Conservation (phyloP, 2,888 invertebrate genomes). For the Nomada flava region DNA sequence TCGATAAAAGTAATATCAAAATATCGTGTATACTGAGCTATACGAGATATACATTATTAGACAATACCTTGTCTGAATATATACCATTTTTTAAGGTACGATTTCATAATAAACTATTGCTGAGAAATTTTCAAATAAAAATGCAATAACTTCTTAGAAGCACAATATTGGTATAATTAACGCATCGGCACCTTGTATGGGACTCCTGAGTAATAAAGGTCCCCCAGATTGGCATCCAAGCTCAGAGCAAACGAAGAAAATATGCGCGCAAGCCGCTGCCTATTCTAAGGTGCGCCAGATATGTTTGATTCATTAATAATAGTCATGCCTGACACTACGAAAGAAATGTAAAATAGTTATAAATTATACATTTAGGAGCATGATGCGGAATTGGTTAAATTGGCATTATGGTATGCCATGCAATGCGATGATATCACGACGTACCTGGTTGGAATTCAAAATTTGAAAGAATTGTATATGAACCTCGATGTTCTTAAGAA, state of each 20-base stretch:
- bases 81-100: constrained; percentile 91
- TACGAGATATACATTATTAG: constrained; percentile 91
- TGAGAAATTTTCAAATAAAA: background rate
- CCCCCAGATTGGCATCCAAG: constrained; percentile 94
- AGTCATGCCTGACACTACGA: background rate
- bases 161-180: constrained; percentile 92
- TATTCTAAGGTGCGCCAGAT: constrained; percentile 87
- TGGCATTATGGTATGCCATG: constrained; percentile 89
- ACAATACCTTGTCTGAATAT: constrained; percentile 90
- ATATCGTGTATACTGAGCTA: constrained; percentile 92
- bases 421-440: constrained; percentile 88
- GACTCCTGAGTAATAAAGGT: constrained; percentile 91
- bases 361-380: constrained; percentile 83
- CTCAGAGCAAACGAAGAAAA: constrained; percentile 86
- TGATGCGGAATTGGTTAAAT: constrained; percentile 89
- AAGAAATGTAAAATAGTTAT: constrained; percentile 2
- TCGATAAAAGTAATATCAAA: constrained; percentile 87
- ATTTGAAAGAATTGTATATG: constrained; percentile 86
- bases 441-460: constrained; percentile 92
- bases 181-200: constrained; percentile 93
- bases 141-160: constrained; percentile 83
- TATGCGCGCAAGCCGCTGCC: constrained; percentile 87
- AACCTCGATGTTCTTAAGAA: constrained; percentile 88
- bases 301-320: background rate
- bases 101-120: background rate